phyloP scores from a whole-genome alignment of 2,888 invertebrate genomes.

The Leistus spinibarbis region DNA sequence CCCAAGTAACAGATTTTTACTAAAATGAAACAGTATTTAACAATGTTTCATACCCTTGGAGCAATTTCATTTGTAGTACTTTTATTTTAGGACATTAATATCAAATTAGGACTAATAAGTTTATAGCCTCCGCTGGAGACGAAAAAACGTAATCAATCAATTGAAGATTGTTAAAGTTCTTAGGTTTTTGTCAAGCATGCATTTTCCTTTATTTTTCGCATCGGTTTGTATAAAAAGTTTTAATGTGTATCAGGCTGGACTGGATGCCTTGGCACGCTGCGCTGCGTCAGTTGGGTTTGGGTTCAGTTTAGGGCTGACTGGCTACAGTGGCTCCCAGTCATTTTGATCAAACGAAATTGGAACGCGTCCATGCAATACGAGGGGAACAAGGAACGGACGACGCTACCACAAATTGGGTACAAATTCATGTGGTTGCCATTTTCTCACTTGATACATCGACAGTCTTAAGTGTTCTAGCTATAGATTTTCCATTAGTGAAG shows the following conservation, averaged over 20 bases:
- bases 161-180: neutral
- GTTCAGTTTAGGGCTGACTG: neutral
- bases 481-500: conserved; percentile 32
- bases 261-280: too few relatives aligned
- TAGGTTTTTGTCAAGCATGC: neutral
- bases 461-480: conserved; percentile 31
- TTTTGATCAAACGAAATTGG: conserved; percentile 10
- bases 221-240: neutral
- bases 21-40: too few relatives aligned
- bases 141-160: neutral
- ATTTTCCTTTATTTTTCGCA: neutral
- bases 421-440: conserved; percentile 25
- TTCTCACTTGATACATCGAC: conserved; percentile 35
- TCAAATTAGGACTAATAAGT: neutral
- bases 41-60: too few relatives aligned
- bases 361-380: neutral
- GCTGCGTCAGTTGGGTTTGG: too few relatives aligned
- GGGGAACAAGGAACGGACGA: conserved; percentile 1
- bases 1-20: too few relatives aligned
- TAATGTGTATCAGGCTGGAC: neutral
- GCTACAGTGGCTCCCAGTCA: neutral
- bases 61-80: too few relatives aligned
- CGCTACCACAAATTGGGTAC: conserved; percentile 36
- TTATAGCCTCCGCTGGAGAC: neutral
- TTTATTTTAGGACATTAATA: too few relatives aligned